Evolutionary conservation across 2,113 vertebrate genomes (phyloP).

Genomic region (Ailurus styani): DNA sequence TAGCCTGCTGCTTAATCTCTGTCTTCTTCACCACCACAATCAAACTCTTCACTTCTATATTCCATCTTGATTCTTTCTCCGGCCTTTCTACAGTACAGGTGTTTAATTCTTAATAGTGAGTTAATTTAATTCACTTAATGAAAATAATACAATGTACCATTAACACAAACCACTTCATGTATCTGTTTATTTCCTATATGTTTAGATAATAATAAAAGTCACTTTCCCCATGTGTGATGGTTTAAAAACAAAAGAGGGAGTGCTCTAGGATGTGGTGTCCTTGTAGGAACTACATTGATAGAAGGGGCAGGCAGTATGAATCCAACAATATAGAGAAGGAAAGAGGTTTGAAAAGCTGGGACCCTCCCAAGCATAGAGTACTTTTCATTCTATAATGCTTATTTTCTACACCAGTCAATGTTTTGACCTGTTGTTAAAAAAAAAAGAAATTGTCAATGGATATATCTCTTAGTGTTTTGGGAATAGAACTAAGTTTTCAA

Average conservation of each 20-base stretch:
- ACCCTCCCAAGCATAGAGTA: neutral
- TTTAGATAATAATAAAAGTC: neutral
- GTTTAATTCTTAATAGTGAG: neutral
- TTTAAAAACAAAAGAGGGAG: neutral
- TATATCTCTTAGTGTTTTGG: neutral
- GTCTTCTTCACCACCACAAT: neutral
- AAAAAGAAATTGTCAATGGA: neutral
- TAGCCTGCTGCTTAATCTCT: neutral
- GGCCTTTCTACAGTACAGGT: neutral
- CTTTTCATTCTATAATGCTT: neutral
- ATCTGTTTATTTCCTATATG: too few species aligned
- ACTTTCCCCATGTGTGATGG: neutral
- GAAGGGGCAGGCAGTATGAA: neutral
- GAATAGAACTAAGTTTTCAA: neutral
- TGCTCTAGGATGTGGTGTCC: neutral
- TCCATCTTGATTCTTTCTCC: neutral
- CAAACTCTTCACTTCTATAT: neutral
- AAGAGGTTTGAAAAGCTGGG: neutral
- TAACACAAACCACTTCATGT: neutral
- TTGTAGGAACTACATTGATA: neutral
- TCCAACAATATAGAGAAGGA: neutral
- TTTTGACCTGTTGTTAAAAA: neutral
- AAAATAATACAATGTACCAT: neutral
- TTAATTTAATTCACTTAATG: neutral
- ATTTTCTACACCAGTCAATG: neutral